These are phyloP conservation scores for Onychomys arenicola DNA, from an alignment of 2,797 vertebrate species.

Conservation along the genomic window DNA sequence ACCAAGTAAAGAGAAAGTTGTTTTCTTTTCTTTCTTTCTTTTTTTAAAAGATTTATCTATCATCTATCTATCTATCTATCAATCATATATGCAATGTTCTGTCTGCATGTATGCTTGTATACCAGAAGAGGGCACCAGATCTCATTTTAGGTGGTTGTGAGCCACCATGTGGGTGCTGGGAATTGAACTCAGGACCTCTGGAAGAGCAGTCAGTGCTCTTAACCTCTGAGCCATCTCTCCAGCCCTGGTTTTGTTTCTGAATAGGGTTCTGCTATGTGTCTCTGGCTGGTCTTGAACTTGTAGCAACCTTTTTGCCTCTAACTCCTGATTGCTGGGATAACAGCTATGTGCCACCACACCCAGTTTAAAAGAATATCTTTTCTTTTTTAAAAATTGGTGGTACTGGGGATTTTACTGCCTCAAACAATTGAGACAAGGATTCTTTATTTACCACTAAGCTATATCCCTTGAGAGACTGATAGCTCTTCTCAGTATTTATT, in stretches of 20 bases:
- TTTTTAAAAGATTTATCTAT: too few relatives aligned
- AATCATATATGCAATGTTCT: too few relatives aligned
- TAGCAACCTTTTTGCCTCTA: background rate
- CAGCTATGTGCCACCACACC: background rate
- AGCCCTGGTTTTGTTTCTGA: background rate
- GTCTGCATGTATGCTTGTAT: too few relatives aligned
- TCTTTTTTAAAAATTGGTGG: background rate
- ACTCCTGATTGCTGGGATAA: background rate
- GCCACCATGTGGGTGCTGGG: too few relatives aligned
- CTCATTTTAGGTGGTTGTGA: too few relatives aligned
- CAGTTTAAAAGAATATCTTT: background rate
- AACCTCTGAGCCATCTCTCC: too few relatives aligned
- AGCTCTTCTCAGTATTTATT: constrained; percentile 25
- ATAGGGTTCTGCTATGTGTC: background rate
- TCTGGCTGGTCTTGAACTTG: background rate
- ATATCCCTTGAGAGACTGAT: background rate
- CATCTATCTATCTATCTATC: too few relatives aligned
- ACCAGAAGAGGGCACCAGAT: too few relatives aligned
- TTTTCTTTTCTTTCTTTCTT: background rate
- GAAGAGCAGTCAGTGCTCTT: too few relatives aligned
- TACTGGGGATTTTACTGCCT: background rate
- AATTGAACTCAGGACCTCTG: too few relatives aligned
- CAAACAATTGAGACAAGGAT: background rate
- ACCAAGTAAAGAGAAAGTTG: background rate
- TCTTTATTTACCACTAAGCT: background rate